Evolutionary conservation across 2,797 vertebrate species (phyloP), one percentile per base, ranked within the genome.

Genomic region (Sebastiscus tertius): DNA sequence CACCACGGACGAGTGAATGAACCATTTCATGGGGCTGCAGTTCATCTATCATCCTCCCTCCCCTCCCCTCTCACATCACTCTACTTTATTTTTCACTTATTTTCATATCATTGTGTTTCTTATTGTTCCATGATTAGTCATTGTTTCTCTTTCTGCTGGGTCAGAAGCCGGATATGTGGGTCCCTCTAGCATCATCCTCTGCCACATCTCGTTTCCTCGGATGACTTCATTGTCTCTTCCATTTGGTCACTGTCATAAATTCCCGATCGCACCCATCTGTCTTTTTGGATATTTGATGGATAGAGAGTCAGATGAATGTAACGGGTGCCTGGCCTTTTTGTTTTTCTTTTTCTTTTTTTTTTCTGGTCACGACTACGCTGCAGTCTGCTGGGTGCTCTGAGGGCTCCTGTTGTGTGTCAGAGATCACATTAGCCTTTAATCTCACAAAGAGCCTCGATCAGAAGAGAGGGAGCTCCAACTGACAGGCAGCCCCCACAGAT

Each of bases 391-490:
- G 66, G 58, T 61, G 77, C 85, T 90, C 81, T 79, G 66, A 86
- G 71, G 85, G 52, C 88, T 89, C 89, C 88, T 89, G 88, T 88
- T 86, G 90, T 69, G 82, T 89, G 90, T 91, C 88, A 93, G 87
- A 89, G 87, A 92, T 89, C 83, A 88, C 83, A 85, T 93, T 89
- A 91, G 90, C 84, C 82, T 89, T 92, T 93, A 92, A 94, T 93
- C 90, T 92, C 80, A 83, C 76, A 89, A 90, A 91, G 79, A 91
- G 88, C 88, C 68, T 89, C 75, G 14, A 56, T 86, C 78, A 88
- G 76, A 89, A 87, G 74, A 84, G 84, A 61, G 73, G 55, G 66
- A 74, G 75, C 64, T 74, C 77, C 42, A 34, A 75, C 76, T 84
- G 87, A 83, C 82, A 84, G 87, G 72, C 81, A 69, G 86, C 79